These are phyloP conservation scores for Lanius collurio DNA, from an alignment of 2,113 vertebrate genomes.

Conservation along the genomic window DNA sequence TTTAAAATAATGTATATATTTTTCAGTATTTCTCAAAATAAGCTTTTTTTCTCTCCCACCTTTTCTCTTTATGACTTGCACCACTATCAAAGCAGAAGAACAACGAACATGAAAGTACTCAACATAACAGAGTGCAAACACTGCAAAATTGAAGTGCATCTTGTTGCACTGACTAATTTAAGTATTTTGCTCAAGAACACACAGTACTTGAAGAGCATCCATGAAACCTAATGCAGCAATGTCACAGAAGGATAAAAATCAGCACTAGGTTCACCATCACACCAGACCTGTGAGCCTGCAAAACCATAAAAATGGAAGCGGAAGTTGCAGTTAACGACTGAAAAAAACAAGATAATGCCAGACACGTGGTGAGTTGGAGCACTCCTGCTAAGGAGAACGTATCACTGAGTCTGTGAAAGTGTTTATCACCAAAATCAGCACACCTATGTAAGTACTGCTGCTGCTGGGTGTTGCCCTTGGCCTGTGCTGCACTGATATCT, in stretches of 20 bases:
- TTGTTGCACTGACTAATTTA: not conserved
- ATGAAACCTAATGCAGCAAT: not conserved
- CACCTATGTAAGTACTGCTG: not conserved
- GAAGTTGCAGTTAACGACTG: not conserved
- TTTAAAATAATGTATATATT: conserved; percentile 2
- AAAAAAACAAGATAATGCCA: not conserved
- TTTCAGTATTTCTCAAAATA: conserved; percentile 49
- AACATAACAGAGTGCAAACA: not conserved
- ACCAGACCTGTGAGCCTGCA: not conserved
- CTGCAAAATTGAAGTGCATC: not conserved
- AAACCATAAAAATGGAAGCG: not conserved
- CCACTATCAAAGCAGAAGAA: conserved; percentile 26
- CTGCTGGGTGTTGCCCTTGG: not conserved
- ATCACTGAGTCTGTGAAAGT: not conserved
- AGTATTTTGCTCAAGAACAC: not conserved
- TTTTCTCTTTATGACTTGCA: not conserved
- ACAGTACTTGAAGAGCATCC: not conserved
- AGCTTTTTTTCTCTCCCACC: conserved; percentile 33
- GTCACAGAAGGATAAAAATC: not conserved
- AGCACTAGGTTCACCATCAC: not conserved
- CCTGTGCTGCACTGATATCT: not conserved
- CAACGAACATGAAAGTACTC: conserved; percentile 25
- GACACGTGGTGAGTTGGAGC: not conserved
- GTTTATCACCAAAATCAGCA: not conserved
- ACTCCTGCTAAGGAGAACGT: not conserved